Evolutionary conservation across 2,888 invertebrate genomes (phyloP).

Genomic region (Carpatolechia fugitivella): DNA sequence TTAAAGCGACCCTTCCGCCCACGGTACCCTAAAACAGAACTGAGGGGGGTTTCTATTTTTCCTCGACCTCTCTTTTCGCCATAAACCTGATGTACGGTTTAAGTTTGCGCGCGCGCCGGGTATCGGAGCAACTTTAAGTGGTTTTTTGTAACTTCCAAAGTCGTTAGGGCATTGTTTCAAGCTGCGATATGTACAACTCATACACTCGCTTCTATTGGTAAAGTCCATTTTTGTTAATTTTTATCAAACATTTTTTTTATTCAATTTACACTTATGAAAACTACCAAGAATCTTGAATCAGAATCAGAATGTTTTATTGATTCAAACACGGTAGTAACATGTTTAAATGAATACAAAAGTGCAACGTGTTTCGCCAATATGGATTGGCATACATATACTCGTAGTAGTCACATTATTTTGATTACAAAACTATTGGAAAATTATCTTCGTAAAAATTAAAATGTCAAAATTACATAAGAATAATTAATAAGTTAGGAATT

Average conservation of each 20-base stretch:
- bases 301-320: too few species aligned
- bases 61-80: conserved; percentile 40
- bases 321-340: too few species aligned
- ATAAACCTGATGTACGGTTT: conserved; percentile 57
- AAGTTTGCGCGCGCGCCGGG: conserved; percentile 44
- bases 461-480: too few species aligned
- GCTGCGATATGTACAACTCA: neutral
- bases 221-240: neutral
- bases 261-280: neutral
- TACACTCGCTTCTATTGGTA: neutral
- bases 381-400: too few species aligned
- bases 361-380: too few species aligned
- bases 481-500: too few species aligned
- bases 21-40: neutral
- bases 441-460: too few species aligned
- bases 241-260: neutral
- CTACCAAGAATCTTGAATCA: too few species aligned
- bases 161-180: conserved; percentile 7
- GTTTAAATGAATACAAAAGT: too few species aligned
- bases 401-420: too few species aligned
- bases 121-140: conserved; percentile 4
- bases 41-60: conserved; percentile 15
- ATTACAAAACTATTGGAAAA: too few species aligned
- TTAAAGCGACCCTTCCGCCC: too few species aligned
- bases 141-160: conserved; percentile 5